Conservation (phyloP, 2,797 vertebrate genomes). For the Coendou prehensilis region DNA sequence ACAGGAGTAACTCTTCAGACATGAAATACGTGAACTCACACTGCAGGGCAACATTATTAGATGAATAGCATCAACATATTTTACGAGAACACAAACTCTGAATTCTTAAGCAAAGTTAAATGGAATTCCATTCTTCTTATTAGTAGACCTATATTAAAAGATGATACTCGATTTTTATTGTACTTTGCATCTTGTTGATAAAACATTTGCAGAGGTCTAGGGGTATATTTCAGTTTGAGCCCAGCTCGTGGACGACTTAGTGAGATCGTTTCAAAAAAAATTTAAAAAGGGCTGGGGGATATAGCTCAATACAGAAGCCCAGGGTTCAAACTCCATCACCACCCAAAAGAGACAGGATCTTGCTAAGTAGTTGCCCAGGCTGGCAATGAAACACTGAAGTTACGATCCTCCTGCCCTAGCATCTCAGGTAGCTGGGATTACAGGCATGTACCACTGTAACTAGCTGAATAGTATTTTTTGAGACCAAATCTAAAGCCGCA, state of each 20-base stretch:
- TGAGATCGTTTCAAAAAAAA: not conserved
- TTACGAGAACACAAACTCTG: not conserved
- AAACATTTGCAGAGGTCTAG: not conserved
- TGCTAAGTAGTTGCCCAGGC: not conserved
- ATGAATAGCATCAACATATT: not conserved
- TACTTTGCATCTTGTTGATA: not conserved
- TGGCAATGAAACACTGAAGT: not conserved
- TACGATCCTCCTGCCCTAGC: not conserved
- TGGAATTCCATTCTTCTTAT: not conserved
- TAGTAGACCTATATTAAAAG: not conserved
- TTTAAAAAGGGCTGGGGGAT: not conserved
- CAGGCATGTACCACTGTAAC: not conserved
- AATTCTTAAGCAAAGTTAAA: not conserved
- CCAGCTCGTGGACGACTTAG: not conserved
- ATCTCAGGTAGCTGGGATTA: not conserved
- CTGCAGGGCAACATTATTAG: not conserved
- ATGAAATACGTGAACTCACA: not conserved
- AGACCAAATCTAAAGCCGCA: slow-evolving; percentile 60
- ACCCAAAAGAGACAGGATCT: not conserved
- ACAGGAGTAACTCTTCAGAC: not conserved
- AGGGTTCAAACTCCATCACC: not conserved
- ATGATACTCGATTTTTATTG: not conserved
- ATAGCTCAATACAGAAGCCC: not conserved
- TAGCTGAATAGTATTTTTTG: slow-evolving; percentile 6
- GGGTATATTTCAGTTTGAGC: not conserved